Evolutionary conservation across 2,113 vertebrate species (phyloP), one percentile per base, ranked within the genome.

Genomic region (Tauraco erythrolophus): DNA sequence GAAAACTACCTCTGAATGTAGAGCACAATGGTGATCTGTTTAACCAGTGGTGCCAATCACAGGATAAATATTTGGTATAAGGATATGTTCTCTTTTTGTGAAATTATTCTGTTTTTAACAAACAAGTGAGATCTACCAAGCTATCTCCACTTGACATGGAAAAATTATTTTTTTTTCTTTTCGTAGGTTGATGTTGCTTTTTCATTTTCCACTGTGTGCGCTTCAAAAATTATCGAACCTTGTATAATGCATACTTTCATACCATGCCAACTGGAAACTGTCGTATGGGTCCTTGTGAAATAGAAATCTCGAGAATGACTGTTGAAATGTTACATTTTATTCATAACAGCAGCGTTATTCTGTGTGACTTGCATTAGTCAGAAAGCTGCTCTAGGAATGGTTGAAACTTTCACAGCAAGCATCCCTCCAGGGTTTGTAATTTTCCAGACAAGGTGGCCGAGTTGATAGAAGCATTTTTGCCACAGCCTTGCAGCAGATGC

Each of bases 401-500:
- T 79, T 90, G 86, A 60, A 71, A 70, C 91, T 92, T 93, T 19
- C 71, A 57, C 70, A 51, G 75, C 84, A 66, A 88, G 91, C 75
- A 57, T 94, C 92, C 75, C 94, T 95, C 31, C 79, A 65, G 97
- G 97, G 94, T 93, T 94, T 97, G 89, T 98, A 71, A 96, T 98
- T 97, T 98, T 97, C 97, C 88, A 97, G 93, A 96, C 78, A 80
- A 88, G 95, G 95, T 96, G 95, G 96, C 94, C 86, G 84, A 96
- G 94, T 65, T 96, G 97, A 97, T 96, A 88, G 92, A 94, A 92
- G 70, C 84, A 69, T 97, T 98, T 97, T 96, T 92, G n/a, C 83
- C 92, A 50, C 91, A 94, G 89, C 98, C 97, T 97, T 89, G 87
- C 91, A 96, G 98, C 98, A 98, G 98, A 98, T 98, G 95, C 97